Percentiles rank a stretch among this genome's conserved stretches.
Evolutionary conservation across 2,888 invertebrate species (phyloP).

Genomic region (Drosophila vallismaia): DNA sequence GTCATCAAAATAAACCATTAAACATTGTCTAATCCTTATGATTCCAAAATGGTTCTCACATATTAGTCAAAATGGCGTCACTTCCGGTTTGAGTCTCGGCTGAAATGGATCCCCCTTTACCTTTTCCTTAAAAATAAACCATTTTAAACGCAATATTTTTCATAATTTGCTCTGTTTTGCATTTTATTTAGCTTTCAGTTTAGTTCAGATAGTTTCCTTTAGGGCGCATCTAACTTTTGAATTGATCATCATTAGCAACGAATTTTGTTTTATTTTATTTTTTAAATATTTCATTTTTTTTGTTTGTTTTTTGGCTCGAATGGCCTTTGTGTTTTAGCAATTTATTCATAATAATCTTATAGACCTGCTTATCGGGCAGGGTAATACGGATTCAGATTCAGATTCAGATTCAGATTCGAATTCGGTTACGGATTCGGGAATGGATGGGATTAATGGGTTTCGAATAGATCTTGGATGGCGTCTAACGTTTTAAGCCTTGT

Average conservation of each 20-base stretch:
- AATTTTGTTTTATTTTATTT: neutral
- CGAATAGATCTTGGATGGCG: slow-evolving; percentile 6
- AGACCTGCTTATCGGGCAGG: slow-evolving; percentile 7
- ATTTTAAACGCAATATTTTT: neutral
- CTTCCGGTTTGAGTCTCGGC: neutral
- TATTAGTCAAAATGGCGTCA: neutral
- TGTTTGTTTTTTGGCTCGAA: neutral
- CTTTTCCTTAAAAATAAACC: slow-evolving; percentile 4
- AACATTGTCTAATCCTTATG: too few species aligned
- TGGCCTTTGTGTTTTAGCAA: neutral
- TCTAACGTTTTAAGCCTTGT: slow-evolving; percentile 37
- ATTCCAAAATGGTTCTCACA: neutral
- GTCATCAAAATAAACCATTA: too few species aligned
- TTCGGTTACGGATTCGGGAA: neutral
- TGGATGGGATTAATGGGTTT: slow-evolving; percentile 3
- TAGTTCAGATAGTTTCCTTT: slow-evolving; percentile 38
- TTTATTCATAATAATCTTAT: neutral
- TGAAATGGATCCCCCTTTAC: too few species aligned
- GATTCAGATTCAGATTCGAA: neutral
- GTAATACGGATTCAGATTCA: neutral
- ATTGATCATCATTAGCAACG: slow-evolving; percentile 62
- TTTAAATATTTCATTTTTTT: neutral
- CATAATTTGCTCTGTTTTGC: slow-evolving; percentile 7
- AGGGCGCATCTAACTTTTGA: slow-evolving; percentile 56
- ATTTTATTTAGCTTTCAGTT: slow-evolving; percentile 25